Percentiles rank a stretch among this genome's conserved stretches.
These are phyloP conservation scores for Tinea semifulvella DNA, from an alignment of 2,888 invertebrate genomes.

Conservation along the genomic window DNA sequence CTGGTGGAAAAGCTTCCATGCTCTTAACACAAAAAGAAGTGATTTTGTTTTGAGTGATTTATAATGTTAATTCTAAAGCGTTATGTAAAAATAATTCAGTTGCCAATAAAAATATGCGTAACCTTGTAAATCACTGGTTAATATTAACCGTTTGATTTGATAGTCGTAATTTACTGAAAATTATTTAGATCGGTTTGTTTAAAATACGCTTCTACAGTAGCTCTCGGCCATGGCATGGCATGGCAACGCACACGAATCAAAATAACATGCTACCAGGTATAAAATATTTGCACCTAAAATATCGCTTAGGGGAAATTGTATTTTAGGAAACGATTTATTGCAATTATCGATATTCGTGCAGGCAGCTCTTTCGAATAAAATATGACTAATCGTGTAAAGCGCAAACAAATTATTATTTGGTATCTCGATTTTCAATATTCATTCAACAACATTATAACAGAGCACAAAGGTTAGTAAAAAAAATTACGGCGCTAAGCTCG, in stretches of 20 bases:
- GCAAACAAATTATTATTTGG: no score
- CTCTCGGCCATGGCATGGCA: slow-evolving; percentile 9
- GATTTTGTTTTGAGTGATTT: no score
- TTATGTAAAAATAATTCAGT: no score
- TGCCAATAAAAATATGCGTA: slow-evolving; percentile 7
- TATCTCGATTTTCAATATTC: no score
- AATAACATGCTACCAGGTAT: slow-evolving; percentile 7
- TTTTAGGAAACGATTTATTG: slow-evolving; percentile 11
- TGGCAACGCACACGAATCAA: slow-evolving; percentile 6
- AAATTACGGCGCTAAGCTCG: no score
- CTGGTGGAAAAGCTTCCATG: no score
- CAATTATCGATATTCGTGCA: slow-evolving; percentile 6
- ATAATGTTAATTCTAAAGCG: no score
- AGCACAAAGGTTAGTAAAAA: no score
- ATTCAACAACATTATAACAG: no score
- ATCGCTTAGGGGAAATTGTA: slow-evolving; percentile 8
- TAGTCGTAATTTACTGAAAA: slow-evolving; percentile 4
- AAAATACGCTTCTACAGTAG: slow-evolving; percentile 12
- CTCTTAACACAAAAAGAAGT: no score
- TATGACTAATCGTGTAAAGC: slow-evolving; percentile 3
- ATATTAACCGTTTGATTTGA: slow-evolving; percentile 3
- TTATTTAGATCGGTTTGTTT: slow-evolving; percentile 5
- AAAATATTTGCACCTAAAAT: slow-evolving; percentile 7
- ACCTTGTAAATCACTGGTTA: slow-evolving; percentile 7
- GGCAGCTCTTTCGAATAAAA: slow-evolving; percentile 1